Base-by-base conservation (phyloP, 2,797 vertebrate species). In the Lutjanus argentimaculatus region DNA sequence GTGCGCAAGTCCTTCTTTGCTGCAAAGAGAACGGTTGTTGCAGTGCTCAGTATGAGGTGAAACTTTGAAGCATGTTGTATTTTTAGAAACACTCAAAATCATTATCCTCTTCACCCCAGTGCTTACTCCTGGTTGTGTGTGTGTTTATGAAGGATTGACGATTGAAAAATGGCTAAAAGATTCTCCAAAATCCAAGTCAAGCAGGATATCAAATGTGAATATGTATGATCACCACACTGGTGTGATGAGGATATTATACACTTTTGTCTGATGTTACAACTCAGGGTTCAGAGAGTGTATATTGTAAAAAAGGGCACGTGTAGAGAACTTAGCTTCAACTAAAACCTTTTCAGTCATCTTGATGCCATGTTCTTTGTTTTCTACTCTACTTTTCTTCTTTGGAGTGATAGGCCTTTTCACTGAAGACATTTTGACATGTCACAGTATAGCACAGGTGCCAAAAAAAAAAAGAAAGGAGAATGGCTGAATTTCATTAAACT, bases 401-500 rank as follows among this genome's bases (percentile, higher is more conserved):
- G 7, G 9, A 49, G 15, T 66, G 45, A 45, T 1, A 10, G 10
- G 1, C 11, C 14, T 49, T 75, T 55, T 49, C 45, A 13, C n/a
- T 52, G 46, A 15, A 11, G 21, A 53, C 13, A 40, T 36, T 55
- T 48, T 73, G 21, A 40, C 21, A 45, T 21, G 8, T 25, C 15
- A n/a, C 1, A 63, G 56, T 40, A 55, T 55, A 53, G 22, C 15
- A n/a, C 16, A 64, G 10, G 22, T 68, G 0, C 62, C 16, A 25
- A 63, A 48, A 1, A 21, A 61, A 42, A 63, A 25, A 59, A 56
- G 1, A 53, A n/a, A n/a, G n/a, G n/a, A 3, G 0, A 4, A 62
- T 55, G 42, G 17, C 9, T 63, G 22, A 49, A n/a, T 25, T 64
- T 17, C 22, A 63, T 36, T 63, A 40, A 67, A 16, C 63, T 74